phyloP scores from a whole-genome alignment of 2,113 vertebrate genomes.

The Scalopus aquaticus region DNA sequence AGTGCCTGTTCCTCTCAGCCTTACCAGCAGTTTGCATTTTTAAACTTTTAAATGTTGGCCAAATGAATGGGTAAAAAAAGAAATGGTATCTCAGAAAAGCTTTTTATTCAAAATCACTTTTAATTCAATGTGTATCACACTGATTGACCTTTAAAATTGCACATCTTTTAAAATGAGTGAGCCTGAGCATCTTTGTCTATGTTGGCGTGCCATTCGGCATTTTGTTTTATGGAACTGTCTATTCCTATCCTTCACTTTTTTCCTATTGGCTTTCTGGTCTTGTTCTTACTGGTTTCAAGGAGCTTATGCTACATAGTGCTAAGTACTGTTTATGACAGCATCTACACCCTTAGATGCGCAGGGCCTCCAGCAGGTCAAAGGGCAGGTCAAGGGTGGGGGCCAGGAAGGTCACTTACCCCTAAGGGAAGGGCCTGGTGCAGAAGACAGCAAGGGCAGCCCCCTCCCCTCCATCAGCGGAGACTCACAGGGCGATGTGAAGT shows the following conservation, averaged over 20 bases:
- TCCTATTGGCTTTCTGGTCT: neutral
- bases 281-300: neutral
- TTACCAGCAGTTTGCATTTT: neutral
- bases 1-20: neutral
- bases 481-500: neutral
- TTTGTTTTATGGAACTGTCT: neutral
- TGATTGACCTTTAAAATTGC: neutral
- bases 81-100: neutral
- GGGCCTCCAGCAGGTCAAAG: neutral
- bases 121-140: too few species aligned
- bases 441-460: too few species aligned
- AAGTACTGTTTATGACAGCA: neutral
- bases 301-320: neutral
- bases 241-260: neutral
- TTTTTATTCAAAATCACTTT: neutral
- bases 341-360: too few species aligned
- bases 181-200: neutral
- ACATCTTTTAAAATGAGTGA: neutral
- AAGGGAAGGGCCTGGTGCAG: neutral
- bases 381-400: fast-evolving
- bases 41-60: neutral
- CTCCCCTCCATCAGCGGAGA: neutral
- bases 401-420: neutral
- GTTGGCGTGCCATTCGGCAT: neutral
- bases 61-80: neutral